phyloP scores from a whole-genome alignment of 1,140 invertebrate genomes.

The Aphelinus certus region DNA sequence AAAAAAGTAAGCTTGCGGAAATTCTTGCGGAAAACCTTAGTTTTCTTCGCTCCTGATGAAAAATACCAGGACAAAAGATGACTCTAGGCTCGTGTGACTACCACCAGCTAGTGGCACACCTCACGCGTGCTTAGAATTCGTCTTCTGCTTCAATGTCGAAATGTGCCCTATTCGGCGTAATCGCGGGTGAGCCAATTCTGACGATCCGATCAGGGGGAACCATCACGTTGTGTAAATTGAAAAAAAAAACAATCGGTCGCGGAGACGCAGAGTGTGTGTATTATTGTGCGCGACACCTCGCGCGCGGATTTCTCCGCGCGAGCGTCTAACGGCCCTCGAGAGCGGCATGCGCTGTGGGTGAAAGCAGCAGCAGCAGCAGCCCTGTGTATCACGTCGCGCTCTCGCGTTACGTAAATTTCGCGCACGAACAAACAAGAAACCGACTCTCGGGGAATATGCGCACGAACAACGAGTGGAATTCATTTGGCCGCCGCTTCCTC shows the following conservation, averaged over 20 bases:
- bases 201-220: no score
- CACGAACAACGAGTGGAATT: constrained; percentile 26
- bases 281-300: neutral
- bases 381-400: neutral
- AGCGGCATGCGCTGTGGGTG: constrained; percentile 27
- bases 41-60: no score
- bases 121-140: no score
- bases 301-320: neutral
- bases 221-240: neutral
- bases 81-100: no score
- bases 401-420: constrained; percentile 42
- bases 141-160: no score
- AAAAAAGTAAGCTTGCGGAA: no score
- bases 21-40: no score
- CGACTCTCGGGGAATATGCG: constrained; percentile 7
- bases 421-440: constrained; percentile 39
- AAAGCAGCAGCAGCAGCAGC: constrained; percentile 14
- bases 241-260: neutral
- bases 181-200: no score
- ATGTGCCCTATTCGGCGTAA: no score
- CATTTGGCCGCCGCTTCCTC: constrained; percentile 1
- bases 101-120: no score
- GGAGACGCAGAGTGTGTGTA: neutral
- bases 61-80: no score
- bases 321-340: neutral